These are phyloP conservation scores for Ctenochaetus hawaiiensis DNA, from an alignment of 2,797 vertebrate species.

Conservation along the genomic window DNA sequence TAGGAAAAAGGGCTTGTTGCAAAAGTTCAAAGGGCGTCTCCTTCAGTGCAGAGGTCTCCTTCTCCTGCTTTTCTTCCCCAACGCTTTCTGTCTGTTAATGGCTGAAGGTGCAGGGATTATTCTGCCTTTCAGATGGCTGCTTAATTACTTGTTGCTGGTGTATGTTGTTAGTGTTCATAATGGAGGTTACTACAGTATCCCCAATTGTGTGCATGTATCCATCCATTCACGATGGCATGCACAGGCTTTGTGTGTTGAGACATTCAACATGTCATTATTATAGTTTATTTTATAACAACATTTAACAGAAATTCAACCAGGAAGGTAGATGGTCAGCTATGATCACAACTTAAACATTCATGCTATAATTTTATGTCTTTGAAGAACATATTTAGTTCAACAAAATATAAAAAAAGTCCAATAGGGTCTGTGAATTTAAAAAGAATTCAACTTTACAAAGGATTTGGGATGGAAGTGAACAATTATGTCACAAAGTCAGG, in stretches of 20 bases:
- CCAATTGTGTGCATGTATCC: slow-evolving; percentile 21
- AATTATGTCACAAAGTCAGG: background rate
- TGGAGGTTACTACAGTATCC: slow-evolving; percentile 37
- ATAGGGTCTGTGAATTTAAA: too few relatives aligned
- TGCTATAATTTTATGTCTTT: background rate
- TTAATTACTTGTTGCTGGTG: slow-evolving; percentile 73
- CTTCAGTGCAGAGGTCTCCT: slow-evolving; percentile 66
- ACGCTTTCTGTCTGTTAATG: slow-evolving; percentile 57
- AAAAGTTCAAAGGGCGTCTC: slow-evolving; percentile 78
- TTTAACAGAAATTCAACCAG: background rate
- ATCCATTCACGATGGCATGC: background rate
- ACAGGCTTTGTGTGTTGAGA: slow-evolving; percentile 1
- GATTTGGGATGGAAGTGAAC: background rate
- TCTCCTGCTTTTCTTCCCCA: slow-evolving; percentile 59
- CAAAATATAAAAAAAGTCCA: too few relatives aligned
- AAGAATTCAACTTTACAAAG: background rate
- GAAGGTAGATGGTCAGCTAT: background rate
- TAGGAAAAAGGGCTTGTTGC: slow-evolving; percentile 70
- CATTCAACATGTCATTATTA: background rate
- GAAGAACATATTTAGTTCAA: background rate
- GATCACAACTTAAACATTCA: background rate
- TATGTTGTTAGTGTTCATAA: slow-evolving; percentile 36
- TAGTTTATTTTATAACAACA: background rate
- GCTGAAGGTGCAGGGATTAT: slow-evolving; percentile 59
- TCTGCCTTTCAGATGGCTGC: slow-evolving; percentile 60